Conservation (phyloP, 2,113 vertebrate genomes). For the Lonchura striata region DNA sequence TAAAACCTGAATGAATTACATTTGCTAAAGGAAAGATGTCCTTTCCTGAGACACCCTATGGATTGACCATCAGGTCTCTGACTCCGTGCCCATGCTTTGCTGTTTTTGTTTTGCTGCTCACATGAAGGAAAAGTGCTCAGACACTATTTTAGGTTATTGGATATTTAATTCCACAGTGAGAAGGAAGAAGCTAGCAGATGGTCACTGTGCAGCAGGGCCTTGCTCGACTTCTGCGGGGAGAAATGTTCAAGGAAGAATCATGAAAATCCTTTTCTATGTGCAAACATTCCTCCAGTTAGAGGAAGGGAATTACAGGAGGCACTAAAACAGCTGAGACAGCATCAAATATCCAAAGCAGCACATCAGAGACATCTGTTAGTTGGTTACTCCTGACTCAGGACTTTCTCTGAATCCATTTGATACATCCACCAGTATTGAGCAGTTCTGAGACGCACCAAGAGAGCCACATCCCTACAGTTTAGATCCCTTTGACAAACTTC, state of each 20-base stretch:
- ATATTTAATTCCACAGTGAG: background rate
- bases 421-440: background rate
- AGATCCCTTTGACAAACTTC: background rate
- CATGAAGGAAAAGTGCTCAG: background rate
- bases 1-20: background rate
- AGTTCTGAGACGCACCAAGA: background rate
- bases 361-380: background rate
- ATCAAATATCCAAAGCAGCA: background rate
- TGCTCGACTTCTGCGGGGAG: background rate
- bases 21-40: background rate
- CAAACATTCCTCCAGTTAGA: background rate
- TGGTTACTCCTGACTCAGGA: background rate
- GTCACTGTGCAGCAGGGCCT: background rate
- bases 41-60: background rate
- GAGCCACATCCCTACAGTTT: background rate
- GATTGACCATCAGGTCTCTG: conserved; percentile 3
- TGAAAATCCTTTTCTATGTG: background rate
- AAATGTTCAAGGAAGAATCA: background rate
- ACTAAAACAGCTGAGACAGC: background rate
- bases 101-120: background rate
- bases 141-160: background rate
- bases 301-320: background rate
- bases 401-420: background rate
- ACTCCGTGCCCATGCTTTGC: rapidly evolving
- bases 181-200: background rate